Evolutionary conservation across 2,888 invertebrate genomes (phyloP).

Genomic region (Agrilus cyanescens): DNA sequence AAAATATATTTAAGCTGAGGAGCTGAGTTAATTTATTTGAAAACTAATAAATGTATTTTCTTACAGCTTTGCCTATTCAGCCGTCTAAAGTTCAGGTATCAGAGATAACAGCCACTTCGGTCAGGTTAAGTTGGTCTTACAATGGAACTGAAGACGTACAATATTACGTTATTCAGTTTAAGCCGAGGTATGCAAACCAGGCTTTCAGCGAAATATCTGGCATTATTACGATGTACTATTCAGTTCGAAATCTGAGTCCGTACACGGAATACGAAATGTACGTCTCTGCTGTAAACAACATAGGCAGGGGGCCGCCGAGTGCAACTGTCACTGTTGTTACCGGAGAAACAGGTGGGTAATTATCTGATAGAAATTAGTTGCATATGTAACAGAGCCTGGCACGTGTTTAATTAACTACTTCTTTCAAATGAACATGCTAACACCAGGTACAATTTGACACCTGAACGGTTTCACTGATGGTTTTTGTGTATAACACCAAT

Average conservation of each 20-base stretch:
- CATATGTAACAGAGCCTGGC: no score
- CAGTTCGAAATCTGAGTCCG: slow-evolving; percentile 79
- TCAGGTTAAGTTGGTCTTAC: slow-evolving; percentile 88
- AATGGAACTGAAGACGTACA: slow-evolving; percentile 78
- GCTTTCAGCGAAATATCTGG: slow-evolving; percentile 89
- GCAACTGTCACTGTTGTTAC: slow-evolving; percentile 84
- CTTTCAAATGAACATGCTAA: no score
- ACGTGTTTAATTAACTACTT: no score
- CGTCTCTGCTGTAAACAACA: slow-evolving; percentile 89
- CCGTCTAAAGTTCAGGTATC: slow-evolving; percentile 84
- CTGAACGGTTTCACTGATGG: no score
- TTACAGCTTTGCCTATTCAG: slow-evolving; percentile 77
- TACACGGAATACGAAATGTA: slow-evolving; percentile 95
- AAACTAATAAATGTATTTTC: slow-evolving; percentile 5
- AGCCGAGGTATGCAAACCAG: slow-evolving; percentile 85
- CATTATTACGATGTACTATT: slow-evolving; percentile 86
- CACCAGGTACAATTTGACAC: no score
- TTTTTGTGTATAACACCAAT: no score
- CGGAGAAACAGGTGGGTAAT: slow-evolving; percentile 78
- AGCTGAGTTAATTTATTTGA: no score
- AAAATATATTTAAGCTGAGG: no score
- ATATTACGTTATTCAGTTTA: slow-evolving; percentile 94
- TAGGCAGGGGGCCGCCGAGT: slow-evolving; percentile 85
- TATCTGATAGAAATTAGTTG: not conserved
- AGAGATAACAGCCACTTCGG: slow-evolving; percentile 88